Base-by-base conservation (phyloP, 2,113 vertebrate genomes). In the Tragelaphus imberbis region DNA sequence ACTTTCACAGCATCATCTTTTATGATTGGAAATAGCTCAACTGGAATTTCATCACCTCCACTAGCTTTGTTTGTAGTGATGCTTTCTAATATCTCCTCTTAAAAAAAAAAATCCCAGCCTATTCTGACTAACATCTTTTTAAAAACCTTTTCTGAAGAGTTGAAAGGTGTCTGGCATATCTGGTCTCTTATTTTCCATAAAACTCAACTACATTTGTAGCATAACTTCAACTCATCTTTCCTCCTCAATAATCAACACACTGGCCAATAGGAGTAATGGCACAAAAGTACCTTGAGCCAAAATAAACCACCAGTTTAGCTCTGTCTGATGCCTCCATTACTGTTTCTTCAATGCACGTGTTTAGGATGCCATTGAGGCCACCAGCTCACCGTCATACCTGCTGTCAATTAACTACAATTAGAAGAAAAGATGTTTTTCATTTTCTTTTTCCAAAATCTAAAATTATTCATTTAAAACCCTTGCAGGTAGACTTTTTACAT, bases 221-320 rank as follows among this genome's bases (percentile, higher is more conserved):
- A 63, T 65, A 68, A 47, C 89, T 97, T 27, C 23, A 82, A 61
- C 59, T 25, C 33, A 2, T 5, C 79, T 95, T 4, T 2, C 56
- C 75, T 90, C 84, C 58, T 97, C 85, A 90, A 55, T 88, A 92
- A 97, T 44, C 27, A 0, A 5, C 95, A 92, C 30, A 68, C 94
- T 98, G 93, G 85, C 95, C 95, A 97, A 92, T 27, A 94, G 55
- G 97, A 92, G 51, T 98, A 98, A 98, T 93, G 93, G 81, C 97
- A 96, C 91, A 85, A 97, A 95, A 96, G 65, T 30, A 88, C 36
- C 94, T 85, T 87, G 84, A 91, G 25, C 56, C 95, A 96, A 97
- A 97, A 47, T 36, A 91, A 0, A 6, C 86, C 81, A 55, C 44
- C 49, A 97, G 36, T 71, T 82, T 93, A 97, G 89, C 80, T 94